Base-by-base conservation (phyloP, 2,888 invertebrate species). In the Acleris emargana region DNA sequence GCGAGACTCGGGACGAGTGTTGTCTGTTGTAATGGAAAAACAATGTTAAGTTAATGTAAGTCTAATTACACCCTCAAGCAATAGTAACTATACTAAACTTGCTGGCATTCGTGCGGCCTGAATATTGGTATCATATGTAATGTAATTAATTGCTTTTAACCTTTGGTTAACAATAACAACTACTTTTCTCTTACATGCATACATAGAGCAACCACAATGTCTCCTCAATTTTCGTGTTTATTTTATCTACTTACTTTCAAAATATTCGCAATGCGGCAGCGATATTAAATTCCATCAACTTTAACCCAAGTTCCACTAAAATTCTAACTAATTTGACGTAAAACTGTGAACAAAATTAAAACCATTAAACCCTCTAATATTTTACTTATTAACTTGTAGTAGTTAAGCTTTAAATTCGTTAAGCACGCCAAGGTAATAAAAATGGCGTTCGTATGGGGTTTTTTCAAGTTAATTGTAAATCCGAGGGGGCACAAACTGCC, bases 381-480 rank as follows among this genome's bases (percentile, higher is more conserved):
- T 60, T 60, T 32, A 22, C 54, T 60, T 54, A 64, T 64, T 60
- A 64, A 64, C 64, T 64, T 60, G 54, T 60, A 25, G 22, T 53
- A 47, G 58, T 47, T 53, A 53, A 28, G 49, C n/a, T 28, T 50
- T 32, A 20, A 61, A 43, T 62, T 55, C 42, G 59, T 47, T 60
- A 62, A 47, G 47, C 67, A 60, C 58, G 67, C 60, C 16, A 61
- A 42, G 47, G 61, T 64, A 67, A 69, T 69, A 68, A 66, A 67
- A 68, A 32, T 32, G 9, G 67, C 64, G 62, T 60, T 67, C 53
- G 50, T 64, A 62, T 59, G 52, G 43, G 69, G 68, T 77, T 78
- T 78, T 73, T 76, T 74, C 69, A 70, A 73, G 75, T 79, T 80
- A 82, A 83, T 83, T 82, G 75, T 74, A 67, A 77, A 76, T 78